These are phyloP conservation scores for Tragelaphus eurycerus DNA, from an alignment of 2,797 vertebrate genomes.

Conservation along the genomic window DNA sequence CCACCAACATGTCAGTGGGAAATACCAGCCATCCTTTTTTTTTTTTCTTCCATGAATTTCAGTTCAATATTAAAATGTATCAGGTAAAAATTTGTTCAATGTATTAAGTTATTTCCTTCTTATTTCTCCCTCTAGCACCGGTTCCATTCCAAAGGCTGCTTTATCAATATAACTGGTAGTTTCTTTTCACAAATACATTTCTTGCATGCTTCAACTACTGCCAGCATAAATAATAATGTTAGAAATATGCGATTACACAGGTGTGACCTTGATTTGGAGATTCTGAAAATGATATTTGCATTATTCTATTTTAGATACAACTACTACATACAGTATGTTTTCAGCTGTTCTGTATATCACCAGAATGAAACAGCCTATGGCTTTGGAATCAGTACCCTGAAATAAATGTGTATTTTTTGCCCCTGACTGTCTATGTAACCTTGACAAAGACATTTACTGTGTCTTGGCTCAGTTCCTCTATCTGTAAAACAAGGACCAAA, in stretches of 20 bases:
- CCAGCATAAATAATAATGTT: slow-evolving; percentile 22
- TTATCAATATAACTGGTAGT: slow-evolving; percentile 29
- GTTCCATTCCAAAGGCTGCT: background rate
- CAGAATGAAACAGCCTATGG: background rate
- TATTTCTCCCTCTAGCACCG: background rate
- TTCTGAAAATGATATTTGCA: slow-evolving; percentile 28
- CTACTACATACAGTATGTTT: background rate
- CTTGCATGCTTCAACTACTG: slow-evolving; percentile 16
- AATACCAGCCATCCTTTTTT: background rate
- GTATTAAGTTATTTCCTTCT: background rate
- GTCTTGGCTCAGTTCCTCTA: slow-evolving; percentile 65
- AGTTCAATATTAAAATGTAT: slow-evolving; percentile 29
- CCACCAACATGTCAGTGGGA: background rate
- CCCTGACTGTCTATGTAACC: slow-evolving; percentile 61
- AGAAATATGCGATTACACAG: slow-evolving; percentile 20
- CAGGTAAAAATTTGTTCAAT: background rate
- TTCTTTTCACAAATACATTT: slow-evolving; percentile 9
- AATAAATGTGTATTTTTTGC: slow-evolving; percentile 43
- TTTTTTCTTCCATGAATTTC: background rate
- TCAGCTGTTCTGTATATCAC: slow-evolving; percentile 18
- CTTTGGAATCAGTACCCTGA: slow-evolving; percentile 55
- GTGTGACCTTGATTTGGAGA: slow-evolving; percentile 43
- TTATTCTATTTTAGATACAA: slow-evolving; percentile 46
- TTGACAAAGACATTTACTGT: slow-evolving; percentile 66
- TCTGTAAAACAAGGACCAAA: slow-evolving; percentile 66